Percentiles rank a stretch among this genome's conserved stretches.
phyloP scores from a whole-genome alignment of 2,113 vertebrate species.

The Monarcha castaneiventris region DNA sequence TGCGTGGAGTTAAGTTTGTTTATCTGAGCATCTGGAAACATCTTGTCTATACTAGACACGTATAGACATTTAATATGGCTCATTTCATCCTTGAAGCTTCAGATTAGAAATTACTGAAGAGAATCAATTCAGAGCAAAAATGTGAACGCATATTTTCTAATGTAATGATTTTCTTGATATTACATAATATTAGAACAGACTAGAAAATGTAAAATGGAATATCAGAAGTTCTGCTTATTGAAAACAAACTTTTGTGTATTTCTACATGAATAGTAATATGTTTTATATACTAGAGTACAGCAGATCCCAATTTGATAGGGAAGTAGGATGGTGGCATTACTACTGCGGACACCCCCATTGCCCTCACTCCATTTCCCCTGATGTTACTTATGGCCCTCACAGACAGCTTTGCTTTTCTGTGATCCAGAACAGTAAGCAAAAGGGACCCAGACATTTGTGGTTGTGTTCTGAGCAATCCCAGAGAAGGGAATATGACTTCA shows the following conservation, averaged over 20 bases:
- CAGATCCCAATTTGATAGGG: not conserved
- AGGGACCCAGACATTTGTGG: not conserved
- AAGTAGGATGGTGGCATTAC: not conserved
- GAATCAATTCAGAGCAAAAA: not conserved
- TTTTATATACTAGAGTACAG: not conserved
- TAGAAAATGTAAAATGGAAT: not conserved
- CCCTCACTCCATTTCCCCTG: rapidly evolving
- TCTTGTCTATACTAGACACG: not conserved
- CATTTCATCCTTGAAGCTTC: not conserved
- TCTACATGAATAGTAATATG: not conserved
- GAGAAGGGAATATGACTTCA: not conserved
- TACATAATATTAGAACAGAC: not conserved
- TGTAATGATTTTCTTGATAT: not conserved
- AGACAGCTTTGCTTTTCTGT: not conserved
- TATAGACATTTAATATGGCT: not conserved
- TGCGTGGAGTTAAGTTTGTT: not conserved
- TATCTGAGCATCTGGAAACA: not conserved
- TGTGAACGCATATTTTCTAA: not conserved
- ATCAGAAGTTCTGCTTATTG: not conserved
- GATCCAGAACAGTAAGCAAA: not conserved
- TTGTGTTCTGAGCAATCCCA: not conserved
- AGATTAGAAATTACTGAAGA: slow-evolving; percentile 3
- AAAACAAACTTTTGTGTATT: not conserved
- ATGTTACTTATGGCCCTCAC: rapidly evolving
- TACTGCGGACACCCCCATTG: not conserved